A percentile compares a stretch with the other conserved stretches of the same genome.
phyloP scores from a whole-genome alignment of 2,113 vertebrate genomes.

The Chrysemys picta region DNA sequence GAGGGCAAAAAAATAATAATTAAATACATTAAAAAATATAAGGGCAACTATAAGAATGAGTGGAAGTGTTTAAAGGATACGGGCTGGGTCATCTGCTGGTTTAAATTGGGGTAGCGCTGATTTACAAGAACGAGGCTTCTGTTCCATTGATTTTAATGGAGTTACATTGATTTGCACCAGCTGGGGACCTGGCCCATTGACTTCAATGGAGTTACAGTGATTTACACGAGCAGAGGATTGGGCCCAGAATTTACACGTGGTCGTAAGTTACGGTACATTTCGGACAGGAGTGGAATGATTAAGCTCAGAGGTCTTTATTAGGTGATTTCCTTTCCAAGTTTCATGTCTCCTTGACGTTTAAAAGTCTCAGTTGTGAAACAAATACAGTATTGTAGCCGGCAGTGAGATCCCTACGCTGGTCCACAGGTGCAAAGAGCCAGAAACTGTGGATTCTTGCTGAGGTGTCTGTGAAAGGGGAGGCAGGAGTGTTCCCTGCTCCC shows the following conservation, averaged over 20 bases:
- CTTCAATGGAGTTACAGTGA: not conserved
- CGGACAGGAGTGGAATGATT: not conserved
- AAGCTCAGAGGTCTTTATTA: constrained; percentile 23
- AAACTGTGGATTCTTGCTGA: not conserved
- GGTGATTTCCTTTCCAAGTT: constrained; percentile 33
- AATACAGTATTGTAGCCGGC: not conserved
- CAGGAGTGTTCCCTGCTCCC: not conserved
- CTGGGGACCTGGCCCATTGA: not conserved
- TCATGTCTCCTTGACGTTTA: constrained; percentile 25
- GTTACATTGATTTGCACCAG: not conserved
- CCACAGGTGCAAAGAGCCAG: not conserved
- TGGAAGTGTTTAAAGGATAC: not conserved
- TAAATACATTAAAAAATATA: not conserved
- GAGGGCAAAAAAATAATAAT: not conserved
- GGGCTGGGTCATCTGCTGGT: not conserved
- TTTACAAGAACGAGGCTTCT: not conserved
- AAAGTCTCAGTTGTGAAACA: constrained; percentile 27
- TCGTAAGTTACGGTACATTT: not conserved
- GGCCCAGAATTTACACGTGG: not conserved
- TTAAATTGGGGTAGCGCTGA: not conserved
- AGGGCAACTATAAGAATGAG: not conserved
- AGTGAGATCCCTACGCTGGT: not conserved
- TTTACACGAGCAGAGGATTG: not conserved
- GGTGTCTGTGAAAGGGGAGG: not conserved
- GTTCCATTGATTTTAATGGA: not conserved